phyloP scores from a whole-genome alignment of 2,113 vertebrate species.

The Clupea harengus region DNA sequence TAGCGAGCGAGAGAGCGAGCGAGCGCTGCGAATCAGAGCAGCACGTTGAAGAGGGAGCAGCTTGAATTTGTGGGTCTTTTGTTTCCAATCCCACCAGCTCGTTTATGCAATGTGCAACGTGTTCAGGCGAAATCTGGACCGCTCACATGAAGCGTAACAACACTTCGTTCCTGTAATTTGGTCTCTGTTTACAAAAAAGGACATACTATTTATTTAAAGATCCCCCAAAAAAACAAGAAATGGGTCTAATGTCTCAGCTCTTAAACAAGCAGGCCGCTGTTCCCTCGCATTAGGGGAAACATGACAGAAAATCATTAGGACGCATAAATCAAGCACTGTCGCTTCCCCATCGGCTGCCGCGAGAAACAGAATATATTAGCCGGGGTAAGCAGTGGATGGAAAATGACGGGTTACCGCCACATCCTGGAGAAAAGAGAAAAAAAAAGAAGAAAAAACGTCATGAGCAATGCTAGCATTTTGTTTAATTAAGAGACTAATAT shows the following conservation, averaged over 20 bases:
- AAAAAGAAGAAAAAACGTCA: not conserved
- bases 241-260: not conserved
- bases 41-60: not conserved
- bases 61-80: not conserved
- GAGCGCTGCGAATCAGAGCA: not conserved
- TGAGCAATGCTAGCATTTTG: not conserved
- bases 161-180: not conserved
- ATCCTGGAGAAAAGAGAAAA: not conserved
- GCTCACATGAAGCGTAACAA: not conserved
- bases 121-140: not conserved
- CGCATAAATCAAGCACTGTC: not conserved
- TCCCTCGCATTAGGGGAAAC: not conserved
- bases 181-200: not conserved
- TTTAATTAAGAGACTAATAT: not conserved
- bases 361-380: not conserved
- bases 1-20: not conserved
- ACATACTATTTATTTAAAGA: not conserved
- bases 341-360: not conserved
- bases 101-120: not conserved
- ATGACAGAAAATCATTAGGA: conserved; percentile 14
- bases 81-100: not conserved
- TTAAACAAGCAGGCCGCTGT: conserved; percentile 2
- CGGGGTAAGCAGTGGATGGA: not conserved
- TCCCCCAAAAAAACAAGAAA: not conserved
- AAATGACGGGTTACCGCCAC: not conserved